Evolutionary conservation across 2,113 vertebrate genomes (phyloP).

Genomic region (Pyrgilauda ruficollis): DNA sequence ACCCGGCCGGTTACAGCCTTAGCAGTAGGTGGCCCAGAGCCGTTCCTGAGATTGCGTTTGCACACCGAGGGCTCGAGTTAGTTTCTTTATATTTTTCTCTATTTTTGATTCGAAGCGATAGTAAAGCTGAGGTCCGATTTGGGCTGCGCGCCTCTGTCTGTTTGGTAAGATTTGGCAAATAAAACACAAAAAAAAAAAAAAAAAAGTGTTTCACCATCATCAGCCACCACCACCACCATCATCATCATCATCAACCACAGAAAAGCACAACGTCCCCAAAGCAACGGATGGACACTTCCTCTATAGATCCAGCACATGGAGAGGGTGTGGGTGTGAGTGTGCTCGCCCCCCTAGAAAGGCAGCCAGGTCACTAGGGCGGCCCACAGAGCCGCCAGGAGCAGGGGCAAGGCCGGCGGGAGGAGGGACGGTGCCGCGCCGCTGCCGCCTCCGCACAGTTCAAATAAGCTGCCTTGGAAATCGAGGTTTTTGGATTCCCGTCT

Average conservation of each 20-base stretch:
- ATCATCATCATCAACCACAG: slow-evolving; percentile 76
- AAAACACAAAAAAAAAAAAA: slow-evolving; percentile 57
- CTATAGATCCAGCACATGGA: slow-evolving; percentile 71
- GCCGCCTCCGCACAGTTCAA: slow-evolving; percentile 91
- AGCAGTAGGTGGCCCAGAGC: slow-evolving; percentile 78
- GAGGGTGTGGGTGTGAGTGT: slow-evolving; percentile 61
- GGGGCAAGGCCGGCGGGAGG: slow-evolving; percentile 68
- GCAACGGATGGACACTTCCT: slow-evolving; percentile 73
- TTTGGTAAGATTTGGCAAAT: slow-evolving; percentile 79
- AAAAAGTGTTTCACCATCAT: slow-evolving; percentile 59
- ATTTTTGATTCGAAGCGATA: slow-evolving; percentile 67
- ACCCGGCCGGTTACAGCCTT: slow-evolving; percentile 64
- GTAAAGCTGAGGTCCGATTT: slow-evolving; percentile 81
- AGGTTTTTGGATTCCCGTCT: slow-evolving; percentile 95
- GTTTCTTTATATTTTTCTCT: not conserved
- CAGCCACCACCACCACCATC: slow-evolving; percentile 52
- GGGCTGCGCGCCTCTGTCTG: slow-evolving; percentile 74
- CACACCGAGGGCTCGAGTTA: slow-evolving; percentile 71
- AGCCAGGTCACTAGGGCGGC: slow-evolving; percentile 87
- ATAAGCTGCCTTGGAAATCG: slow-evolving; percentile 96
- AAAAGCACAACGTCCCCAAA: slow-evolving; percentile 64
- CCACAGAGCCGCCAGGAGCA: slow-evolving; percentile 81
- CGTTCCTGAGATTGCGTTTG: slow-evolving; percentile 85
- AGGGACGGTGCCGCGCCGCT: slow-evolving; percentile 76
- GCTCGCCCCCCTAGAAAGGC: slow-evolving; percentile 79